A percentile compares a stretch with the other conserved stretches of the same genome.
Evolutionary conservation across 2,113 vertebrate species (phyloP).

Genomic region (Passer montanus): DNA sequence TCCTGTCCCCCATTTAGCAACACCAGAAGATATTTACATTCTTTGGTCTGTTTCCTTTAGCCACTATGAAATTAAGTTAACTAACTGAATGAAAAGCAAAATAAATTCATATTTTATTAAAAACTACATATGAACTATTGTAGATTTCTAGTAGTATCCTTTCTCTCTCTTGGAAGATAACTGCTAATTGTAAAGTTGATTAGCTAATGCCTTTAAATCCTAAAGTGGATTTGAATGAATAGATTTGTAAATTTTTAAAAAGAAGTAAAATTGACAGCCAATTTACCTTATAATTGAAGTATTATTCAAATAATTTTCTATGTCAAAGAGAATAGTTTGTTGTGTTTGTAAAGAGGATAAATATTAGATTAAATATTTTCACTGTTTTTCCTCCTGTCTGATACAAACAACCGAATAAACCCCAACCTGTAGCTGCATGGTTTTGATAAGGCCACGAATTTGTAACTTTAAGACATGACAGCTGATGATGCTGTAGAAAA

Average conservation of each 20-base stretch:
- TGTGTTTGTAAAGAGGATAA: background rate
- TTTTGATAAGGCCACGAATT: constrained; percentile 83
- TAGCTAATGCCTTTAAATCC: background rate
- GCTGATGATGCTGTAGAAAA: constrained; percentile 77
- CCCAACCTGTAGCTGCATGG: constrained; percentile 75
- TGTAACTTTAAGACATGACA: constrained; percentile 83
- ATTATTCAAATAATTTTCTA: background rate
- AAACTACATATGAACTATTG: background rate
- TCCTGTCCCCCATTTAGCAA: fast-evolving
- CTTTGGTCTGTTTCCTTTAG: background rate
- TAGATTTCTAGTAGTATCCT: background rate
- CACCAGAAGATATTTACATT: background rate
- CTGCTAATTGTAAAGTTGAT: background rate
- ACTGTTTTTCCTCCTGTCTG: constrained; percentile 30
- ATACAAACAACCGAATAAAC: constrained; percentile 84
- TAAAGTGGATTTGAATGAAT: background rate
- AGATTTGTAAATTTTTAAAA: background rate
- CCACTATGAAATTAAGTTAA: background rate
- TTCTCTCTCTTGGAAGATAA: background rate
- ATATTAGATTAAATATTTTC: background rate
- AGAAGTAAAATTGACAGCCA: background rate
- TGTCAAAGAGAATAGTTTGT: background rate
- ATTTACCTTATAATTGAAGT: background rate
- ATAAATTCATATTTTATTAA: background rate
- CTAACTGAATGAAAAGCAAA: background rate